phyloP scores from a whole-genome alignment of 2,113 vertebrate genomes.

The Sebastes fasciatus region DNA sequence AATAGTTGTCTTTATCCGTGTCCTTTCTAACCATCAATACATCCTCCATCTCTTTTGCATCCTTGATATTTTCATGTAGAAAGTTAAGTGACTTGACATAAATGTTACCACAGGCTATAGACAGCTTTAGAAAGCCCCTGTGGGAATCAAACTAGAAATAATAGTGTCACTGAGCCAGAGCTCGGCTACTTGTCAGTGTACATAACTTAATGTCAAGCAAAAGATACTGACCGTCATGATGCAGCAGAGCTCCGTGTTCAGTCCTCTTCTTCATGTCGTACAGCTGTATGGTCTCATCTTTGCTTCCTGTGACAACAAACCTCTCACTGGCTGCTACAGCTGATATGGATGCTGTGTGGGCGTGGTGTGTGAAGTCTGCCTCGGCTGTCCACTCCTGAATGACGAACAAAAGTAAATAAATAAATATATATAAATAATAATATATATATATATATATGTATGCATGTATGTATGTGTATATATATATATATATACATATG shows the following conservation, averaged over 20 bases:
- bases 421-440: too few relatives aligned
- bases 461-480: too few relatives aligned
- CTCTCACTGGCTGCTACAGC: constrained; percentile 88
- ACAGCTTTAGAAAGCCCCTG: background rate
- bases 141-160: background rate
- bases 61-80: background rate
- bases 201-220: background rate
- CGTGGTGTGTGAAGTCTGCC: constrained; percentile 93
- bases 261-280: constrained; percentile 94
- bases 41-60: background rate
- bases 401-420: background rate
- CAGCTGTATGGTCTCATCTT: constrained; percentile 96
- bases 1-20: background rate
- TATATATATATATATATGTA: too few relatives aligned
- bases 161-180: background rate
- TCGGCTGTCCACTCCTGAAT: constrained; percentile 87
- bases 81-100: background rate
- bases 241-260: constrained; percentile 91
- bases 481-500: too few relatives aligned
- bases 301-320: constrained; percentile 95
- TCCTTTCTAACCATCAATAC: background rate
- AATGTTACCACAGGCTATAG: background rate
- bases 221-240: constrained; percentile 89
- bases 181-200: too few relatives aligned
- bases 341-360: constrained; percentile 91